These are phyloP conservation scores for Drosophila macrospina DNA, from an alignment of 2,888 invertebrate species.

Conservation along the genomic window DNA sequence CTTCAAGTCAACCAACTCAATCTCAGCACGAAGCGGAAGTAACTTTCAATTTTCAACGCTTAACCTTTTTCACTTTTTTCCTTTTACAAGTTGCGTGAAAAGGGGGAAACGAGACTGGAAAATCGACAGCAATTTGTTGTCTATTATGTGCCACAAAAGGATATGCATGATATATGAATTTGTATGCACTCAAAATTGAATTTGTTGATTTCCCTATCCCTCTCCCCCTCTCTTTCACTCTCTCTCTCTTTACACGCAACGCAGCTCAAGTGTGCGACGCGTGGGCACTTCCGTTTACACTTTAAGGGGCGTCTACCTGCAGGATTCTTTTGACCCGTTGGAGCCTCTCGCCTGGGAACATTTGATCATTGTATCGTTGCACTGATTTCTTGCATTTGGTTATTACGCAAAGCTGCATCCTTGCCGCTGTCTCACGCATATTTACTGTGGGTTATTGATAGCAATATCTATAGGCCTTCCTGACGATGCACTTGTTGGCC, in stretches of 20 bases:
- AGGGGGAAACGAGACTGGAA: slow-evolving; percentile 32
- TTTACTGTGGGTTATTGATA: slow-evolving; percentile 51
- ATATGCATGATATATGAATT: slow-evolving; percentile 49
- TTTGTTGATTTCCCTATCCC: slow-evolving; percentile 33
- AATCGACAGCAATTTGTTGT: slow-evolving; percentile 48
- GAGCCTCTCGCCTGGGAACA: slow-evolving; percentile 35
- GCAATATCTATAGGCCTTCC: slow-evolving; percentile 17
- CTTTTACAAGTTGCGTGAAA: slow-evolving; percentile 23
- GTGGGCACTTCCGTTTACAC: slow-evolving; percentile 65
- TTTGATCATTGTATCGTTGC: slow-evolving; percentile 13
- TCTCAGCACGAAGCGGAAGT: slow-evolving; percentile 52
- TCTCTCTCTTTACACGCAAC: neutral
- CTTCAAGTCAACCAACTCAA: too few species aligned
- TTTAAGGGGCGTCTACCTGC: slow-evolving; percentile 44
- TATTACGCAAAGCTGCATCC: slow-evolving; percentile 65
- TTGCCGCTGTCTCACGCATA: slow-evolving; percentile 69
- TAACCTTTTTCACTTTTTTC: slow-evolving; percentile 29
- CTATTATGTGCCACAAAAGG: slow-evolving; percentile 39
- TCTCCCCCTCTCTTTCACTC: too few species aligned
- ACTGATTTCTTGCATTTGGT: slow-evolving; percentile 34
- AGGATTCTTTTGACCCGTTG: slow-evolving; percentile 32
- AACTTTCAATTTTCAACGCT: slow-evolving; percentile 55
- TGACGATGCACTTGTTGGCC: slow-evolving; percentile 30
- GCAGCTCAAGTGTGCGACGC: slow-evolving; percentile 51
- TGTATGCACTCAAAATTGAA: slow-evolving; percentile 50